Base-by-base conservation (phyloP, 2,113 vertebrate genomes). In the Alaudala cheleensis region DNA sequence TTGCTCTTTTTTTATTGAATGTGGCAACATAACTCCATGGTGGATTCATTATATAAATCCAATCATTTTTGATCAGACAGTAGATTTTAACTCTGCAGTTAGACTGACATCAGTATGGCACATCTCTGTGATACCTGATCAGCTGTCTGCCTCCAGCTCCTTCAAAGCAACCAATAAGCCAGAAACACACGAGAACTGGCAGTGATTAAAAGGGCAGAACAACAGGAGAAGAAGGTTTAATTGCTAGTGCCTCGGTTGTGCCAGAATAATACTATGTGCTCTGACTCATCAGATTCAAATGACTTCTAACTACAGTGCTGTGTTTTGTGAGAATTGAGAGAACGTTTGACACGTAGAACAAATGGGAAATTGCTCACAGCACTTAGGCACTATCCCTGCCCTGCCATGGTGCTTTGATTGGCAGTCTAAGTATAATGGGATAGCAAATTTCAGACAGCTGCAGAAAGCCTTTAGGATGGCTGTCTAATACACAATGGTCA, bases 251-350 rank as follows among this genome's bases (percentile, higher is more conserved):
- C 49, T 92, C 73, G 13, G 0, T 65, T 90, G 81, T 92, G 87
- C 94, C 78, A 90, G 81, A 61, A 85, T 88, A 93, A 93, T 64
- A 12, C 74, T 80, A 37, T 44, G 72, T 50, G 64, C 76, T 66
- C 47, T 93, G 93, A 96, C 84, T 94, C 94, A 96, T 83, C 74
- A 83, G 44, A 90, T 83, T 86, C 39, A 93, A 86, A 92, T 37
- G 29, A 65, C 72, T 92, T 92, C 66, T 70, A 88, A 51, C 60
- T 77, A 21, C 54, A 56, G 78, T 7, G 22, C 71, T 81, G 21
- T 34, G n/a, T 67, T 90, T 79, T 84, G n/a, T 72, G 74, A 77
- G 92, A 92, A 33, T 12, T 0, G 0, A 77, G 70, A 80, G 84
- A 91, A 67, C 3, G 0, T 79, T 93, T 91, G 66, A 49, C 64